A percentile compares a stretch with the other conserved stretches of the same genome.
Conservation (phyloP, 2,797 vertebrate species). For the Characodon lateralis region DNA sequence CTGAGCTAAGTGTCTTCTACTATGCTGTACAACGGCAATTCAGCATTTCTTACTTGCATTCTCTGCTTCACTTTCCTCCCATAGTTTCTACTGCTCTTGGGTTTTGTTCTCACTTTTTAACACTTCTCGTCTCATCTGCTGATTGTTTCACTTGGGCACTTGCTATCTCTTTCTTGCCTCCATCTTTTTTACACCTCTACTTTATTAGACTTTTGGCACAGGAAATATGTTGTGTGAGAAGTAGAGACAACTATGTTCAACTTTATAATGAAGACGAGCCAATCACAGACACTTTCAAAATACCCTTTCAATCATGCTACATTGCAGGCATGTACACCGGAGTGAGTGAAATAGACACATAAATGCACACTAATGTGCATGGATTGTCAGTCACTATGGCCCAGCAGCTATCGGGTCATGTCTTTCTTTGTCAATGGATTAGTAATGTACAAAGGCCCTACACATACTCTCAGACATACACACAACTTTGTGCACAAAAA, state of each 20-base stretch:
- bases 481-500: conserved; percentile 7
- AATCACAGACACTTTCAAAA: conserved; percentile 28
- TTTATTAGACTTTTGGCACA: conserved; percentile 52
- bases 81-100: conserved; percentile 21
- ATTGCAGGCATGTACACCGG: conserved; percentile 25
- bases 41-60: conserved; percentile 63
- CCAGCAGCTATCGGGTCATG: conserved; percentile 59
- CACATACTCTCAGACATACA: conserved; percentile 18
- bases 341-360: conserved; percentile 23
- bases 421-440: conserved; percentile 66
- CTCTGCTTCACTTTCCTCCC: conserved; percentile 41
- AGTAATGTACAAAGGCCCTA: conserved; percentile 63
- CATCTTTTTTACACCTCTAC: conserved; percentile 8
- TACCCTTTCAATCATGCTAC: conserved; percentile 20
- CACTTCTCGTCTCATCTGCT: conserved; percentile 6
- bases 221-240: conserved; percentile 42
- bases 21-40: conserved; percentile 60
- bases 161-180: not conserved
- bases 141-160: conserved; percentile 28
- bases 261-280: conserved; percentile 45
- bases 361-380: conserved; percentile 47
- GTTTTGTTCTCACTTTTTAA: conserved; percentile 2
- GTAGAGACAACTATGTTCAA: conserved; percentile 36
- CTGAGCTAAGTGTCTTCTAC: conserved; percentile 72
- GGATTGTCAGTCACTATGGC: conserved; percentile 51